phyloP scores from a whole-genome alignment of 2,888 invertebrate species.

The Dyspetes luteomarginatus region DNA sequence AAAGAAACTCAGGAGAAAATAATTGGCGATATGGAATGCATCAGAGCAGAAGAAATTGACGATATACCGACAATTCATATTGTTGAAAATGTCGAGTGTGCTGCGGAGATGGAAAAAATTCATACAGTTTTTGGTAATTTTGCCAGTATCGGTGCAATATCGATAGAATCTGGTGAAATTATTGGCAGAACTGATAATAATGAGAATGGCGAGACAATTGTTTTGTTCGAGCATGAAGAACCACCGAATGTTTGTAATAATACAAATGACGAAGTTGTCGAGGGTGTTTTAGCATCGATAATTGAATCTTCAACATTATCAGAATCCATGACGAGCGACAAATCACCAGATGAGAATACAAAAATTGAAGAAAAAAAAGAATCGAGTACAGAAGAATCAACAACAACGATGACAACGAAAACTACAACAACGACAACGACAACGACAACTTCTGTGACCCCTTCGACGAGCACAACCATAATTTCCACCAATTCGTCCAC shows the following conservation, averaged over 20 bases:
- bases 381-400: background rate
- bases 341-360: background rate
- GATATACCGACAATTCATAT: slow-evolving; percentile 81
- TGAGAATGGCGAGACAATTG: slow-evolving; percentile 55
- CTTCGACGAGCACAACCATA: background rate
- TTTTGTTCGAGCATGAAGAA: slow-evolving; percentile 60
- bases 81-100: slow-evolving; percentile 78
- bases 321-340: background rate
- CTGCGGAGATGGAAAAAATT: slow-evolving; percentile 64
- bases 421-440: background rate
- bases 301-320: slow-evolving; percentile 31
- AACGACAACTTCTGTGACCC: background rate
- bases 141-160: slow-evolving; percentile 59
- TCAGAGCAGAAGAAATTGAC: slow-evolving; percentile 73
- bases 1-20: background rate
- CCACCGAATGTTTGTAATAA: slow-evolving; percentile 31
- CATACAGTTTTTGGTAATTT: slow-evolving; percentile 66
- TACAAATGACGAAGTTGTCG: slow-evolving; percentile 19
- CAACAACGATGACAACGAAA: background rate
- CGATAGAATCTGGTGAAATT: slow-evolving; percentile 49
- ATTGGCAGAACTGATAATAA: slow-evolving; percentile 9
- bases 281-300: slow-evolving; percentile 54
- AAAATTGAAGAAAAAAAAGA: background rate
- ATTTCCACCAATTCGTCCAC: background rate
- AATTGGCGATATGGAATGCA: slow-evolving; percentile 72